These are phyloP conservation scores for Trissonchulus latispiculum DNA, from an alignment of 2,888 invertebrate species.

Conservation along the genomic window DNA sequence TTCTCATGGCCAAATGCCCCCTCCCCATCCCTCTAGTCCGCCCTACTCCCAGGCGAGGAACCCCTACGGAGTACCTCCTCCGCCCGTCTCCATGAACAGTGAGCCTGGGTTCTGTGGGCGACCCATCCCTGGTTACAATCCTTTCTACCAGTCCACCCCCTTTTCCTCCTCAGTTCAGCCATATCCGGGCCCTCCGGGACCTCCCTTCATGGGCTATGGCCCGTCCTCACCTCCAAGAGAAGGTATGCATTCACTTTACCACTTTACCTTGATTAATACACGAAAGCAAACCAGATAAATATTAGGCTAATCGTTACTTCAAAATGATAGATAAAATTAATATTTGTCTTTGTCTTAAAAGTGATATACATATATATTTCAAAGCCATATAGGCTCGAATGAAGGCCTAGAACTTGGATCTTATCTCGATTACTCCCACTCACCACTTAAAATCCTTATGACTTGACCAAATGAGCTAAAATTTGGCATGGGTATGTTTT, in stretches of 20 bases:
- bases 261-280: no score
- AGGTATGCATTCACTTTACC: neutral
- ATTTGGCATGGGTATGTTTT: no score
- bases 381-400: no score
- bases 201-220: constrained; percentile 2
- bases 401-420: no score
- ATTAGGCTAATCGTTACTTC: no score
- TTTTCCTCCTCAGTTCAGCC: neutral
- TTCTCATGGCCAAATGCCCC: neutral
- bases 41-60: neutral
- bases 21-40: neutral
- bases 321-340: no score
- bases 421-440: no score
- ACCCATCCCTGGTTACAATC: constrained; percentile 5
- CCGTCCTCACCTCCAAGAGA: neutral
- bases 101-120: neutral
- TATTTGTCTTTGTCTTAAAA: no score
- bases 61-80: neutral
- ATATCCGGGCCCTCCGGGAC: neutral
- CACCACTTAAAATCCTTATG: no score
- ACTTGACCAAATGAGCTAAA: no score
- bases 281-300: no score
- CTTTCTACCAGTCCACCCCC: neutral
- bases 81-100: neutral
- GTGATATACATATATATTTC: no score